Conservation (phyloP, 2,888 invertebrate genomes). For the Mesorhabditis belari region DNA sequence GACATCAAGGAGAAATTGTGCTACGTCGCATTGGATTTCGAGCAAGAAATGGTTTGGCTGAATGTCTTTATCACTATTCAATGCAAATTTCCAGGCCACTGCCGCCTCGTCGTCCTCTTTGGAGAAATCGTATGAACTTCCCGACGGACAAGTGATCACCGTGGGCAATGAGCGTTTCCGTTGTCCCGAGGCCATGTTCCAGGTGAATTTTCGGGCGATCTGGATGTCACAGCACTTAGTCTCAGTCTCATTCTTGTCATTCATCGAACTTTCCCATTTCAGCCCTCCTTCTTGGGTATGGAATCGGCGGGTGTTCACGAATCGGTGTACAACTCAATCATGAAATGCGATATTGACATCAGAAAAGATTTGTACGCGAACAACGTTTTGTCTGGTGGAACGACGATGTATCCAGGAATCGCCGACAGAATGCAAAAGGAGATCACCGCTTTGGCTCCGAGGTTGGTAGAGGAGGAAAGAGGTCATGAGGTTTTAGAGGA, state of each 20-base stretch:
- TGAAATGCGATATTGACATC: constrained; percentile 87
- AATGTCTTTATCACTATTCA: neutral
- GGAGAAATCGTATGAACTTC: constrained; percentile 82
- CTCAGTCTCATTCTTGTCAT: neutral
- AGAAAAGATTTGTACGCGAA: constrained; percentile 80
- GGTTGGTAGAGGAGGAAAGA: constrained; percentile 63
- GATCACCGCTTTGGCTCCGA: constrained; percentile 49
- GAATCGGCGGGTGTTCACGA: constrained; percentile 62
- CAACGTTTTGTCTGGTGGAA: constrained; percentile 53
- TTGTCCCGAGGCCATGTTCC: constrained; percentile 68
- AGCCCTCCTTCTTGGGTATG: constrained; percentile 73
- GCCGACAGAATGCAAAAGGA: constrained; percentile 96
- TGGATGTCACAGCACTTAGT: neutral
- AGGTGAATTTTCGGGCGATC: neutral
- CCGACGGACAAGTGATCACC: constrained; percentile 70
- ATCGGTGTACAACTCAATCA: constrained; percentile 74
- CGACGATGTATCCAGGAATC: constrained; percentile 90
- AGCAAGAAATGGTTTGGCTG: constrained; percentile 75
- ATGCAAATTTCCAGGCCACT: constrained; percentile 64
- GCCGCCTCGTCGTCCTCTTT: constrained; percentile 80
- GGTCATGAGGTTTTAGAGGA: too few relatives aligned
- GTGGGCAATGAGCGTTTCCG: constrained; percentile 69
- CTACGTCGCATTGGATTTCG: constrained; percentile 95
- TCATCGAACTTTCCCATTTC: constrained; percentile 1
- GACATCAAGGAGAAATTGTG: constrained; percentile 89